phyloP scores from a whole-genome alignment of 1,140 invertebrate species.

The Pseudomyrmex sp. region DNA sequence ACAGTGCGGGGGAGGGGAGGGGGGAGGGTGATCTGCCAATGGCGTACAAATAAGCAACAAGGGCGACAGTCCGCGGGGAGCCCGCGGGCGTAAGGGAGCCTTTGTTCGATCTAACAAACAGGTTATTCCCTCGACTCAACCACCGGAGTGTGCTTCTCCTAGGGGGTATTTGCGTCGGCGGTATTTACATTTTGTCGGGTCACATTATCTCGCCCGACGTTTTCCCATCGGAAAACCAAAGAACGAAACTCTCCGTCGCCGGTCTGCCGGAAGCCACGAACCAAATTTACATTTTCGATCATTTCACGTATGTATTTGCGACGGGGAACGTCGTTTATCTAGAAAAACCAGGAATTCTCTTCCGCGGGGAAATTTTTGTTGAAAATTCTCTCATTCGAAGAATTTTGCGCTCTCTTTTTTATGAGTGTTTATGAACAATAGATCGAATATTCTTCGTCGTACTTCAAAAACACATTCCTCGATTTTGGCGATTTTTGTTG shows the following conservation, averaged over 20 bases:
- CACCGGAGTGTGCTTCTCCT: conserved; percentile 24
- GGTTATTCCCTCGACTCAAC: conserved; percentile 18
- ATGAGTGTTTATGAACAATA: too few relatives aligned
- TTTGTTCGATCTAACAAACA: conserved; percentile 60
- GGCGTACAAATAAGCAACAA: conserved; percentile 53
- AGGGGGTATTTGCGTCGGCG: conserved; percentile 35
- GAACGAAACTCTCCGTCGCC: neutral
- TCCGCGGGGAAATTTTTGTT: too few relatives aligned
- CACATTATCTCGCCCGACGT: conserved; percentile 40
- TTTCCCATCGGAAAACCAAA: conserved; percentile 35
- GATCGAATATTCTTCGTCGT: too few relatives aligned
- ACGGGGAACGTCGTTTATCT: too few relatives aligned
- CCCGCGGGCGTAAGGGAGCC: conserved; percentile 27
- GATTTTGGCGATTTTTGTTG: neutral
- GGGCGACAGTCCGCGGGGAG: conserved; percentile 34
- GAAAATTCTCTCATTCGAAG: too few relatives aligned
- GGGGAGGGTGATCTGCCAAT: conserved; percentile 24
- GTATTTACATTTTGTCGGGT: conserved; percentile 40
- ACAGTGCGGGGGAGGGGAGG: neutral
- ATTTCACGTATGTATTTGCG: neutral
- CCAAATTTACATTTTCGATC: neutral
- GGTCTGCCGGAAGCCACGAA: neutral
- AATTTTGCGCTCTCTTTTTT: too few relatives aligned
- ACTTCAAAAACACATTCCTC: neutral
- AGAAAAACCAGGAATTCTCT: too few relatives aligned